Percentiles rank a stretch among this genome's conserved stretches.
These are phyloP conservation scores for Drosophila sucinea DNA, from an alignment of 1,140 invertebrate genomes.

Conservation along the genomic window DNA sequence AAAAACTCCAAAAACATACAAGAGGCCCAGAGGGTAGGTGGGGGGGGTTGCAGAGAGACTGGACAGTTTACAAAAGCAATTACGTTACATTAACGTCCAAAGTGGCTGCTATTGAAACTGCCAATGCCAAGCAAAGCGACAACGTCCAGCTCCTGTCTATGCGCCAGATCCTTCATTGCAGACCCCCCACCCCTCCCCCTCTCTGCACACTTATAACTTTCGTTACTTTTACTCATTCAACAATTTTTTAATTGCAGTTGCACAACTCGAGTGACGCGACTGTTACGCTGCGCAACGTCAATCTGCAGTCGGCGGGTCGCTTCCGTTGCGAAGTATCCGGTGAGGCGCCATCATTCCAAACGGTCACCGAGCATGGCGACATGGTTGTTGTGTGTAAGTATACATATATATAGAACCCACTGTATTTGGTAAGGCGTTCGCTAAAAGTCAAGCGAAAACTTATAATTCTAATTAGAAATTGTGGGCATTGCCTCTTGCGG, in stretches of 20 bases:
- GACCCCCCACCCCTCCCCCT: slow-evolving; percentile 55
- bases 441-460: slow-evolving; percentile 57
- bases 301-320: slow-evolving; percentile 89
- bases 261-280: slow-evolving; percentile 89
- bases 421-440: slow-evolving; percentile 12
- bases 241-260: slow-evolving; percentile 85
- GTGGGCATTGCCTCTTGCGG: slow-evolving; percentile 46
- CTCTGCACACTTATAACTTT: slow-evolving; percentile 29
- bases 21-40: slow-evolving; percentile 14
- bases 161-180: slow-evolving; percentile 41
- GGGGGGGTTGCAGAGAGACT: slow-evolving; percentile 45
- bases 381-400: slow-evolving; percentile 92
- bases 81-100: slow-evolving; percentile 74
- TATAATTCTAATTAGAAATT: slow-evolving; percentile 73
- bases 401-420: neutral
- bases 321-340: slow-evolving; percentile 94
- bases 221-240: slow-evolving; percentile 57
- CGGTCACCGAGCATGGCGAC: slow-evolving; percentile 89
- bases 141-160: slow-evolving; percentile 17
- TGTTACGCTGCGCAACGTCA: slow-evolving; percentile 89
- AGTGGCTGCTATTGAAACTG: slow-evolving; percentile 65
- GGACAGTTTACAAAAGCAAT: slow-evolving; percentile 70
- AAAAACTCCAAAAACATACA: slow-evolving; percentile 17
- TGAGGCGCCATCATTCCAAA: slow-evolving; percentile 91
- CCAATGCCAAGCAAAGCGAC: slow-evolving; percentile 42